phyloP scores from a whole-genome alignment of 2,113 vertebrate genomes.

The Lepidothrix coronata region DNA sequence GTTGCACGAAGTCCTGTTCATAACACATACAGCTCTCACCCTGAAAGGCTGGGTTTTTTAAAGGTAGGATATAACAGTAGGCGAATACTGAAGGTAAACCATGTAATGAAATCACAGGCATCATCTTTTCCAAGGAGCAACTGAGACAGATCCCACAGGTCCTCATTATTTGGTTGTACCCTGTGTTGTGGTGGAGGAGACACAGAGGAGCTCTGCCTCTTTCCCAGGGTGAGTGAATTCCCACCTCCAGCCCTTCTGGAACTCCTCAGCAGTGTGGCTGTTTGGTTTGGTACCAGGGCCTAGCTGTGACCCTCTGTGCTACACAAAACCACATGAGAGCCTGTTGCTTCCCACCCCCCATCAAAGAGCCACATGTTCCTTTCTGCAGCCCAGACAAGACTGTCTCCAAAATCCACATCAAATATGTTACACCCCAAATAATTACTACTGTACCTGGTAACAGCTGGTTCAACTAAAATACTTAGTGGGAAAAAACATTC shows the following conservation, averaged over 20 bases:
- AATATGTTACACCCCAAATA: not conserved
- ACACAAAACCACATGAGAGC: fast-evolving
- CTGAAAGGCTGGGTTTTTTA: not conserved
- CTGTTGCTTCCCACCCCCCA: not conserved
- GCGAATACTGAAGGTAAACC: not conserved
- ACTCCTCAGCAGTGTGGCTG: fast-evolving
- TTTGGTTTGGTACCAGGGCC: not conserved
- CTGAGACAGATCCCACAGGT: not conserved
- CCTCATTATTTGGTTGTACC: not conserved
- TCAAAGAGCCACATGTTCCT: not conserved
- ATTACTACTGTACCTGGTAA: not conserved
- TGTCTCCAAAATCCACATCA: not conserved
- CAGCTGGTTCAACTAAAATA: not conserved
- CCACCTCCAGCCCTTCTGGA: not conserved
- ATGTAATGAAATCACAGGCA: not conserved
- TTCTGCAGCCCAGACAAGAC: not conserved
- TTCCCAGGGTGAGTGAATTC: fast-evolving
- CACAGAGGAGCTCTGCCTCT: not conserved
- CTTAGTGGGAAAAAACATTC: not conserved
- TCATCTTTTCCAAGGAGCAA: not conserved
- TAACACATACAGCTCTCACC: not conserved
- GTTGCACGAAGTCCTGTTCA: not conserved
- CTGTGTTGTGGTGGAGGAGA: fast-evolving
- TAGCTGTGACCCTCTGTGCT: not conserved
- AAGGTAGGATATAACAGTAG: not conserved